Percentiles rank a stretch among this genome's conserved stretches.
Evolutionary conservation across 2,888 invertebrate genomes (phyloP).

Genomic region (Encarsia formosa): DNA sequence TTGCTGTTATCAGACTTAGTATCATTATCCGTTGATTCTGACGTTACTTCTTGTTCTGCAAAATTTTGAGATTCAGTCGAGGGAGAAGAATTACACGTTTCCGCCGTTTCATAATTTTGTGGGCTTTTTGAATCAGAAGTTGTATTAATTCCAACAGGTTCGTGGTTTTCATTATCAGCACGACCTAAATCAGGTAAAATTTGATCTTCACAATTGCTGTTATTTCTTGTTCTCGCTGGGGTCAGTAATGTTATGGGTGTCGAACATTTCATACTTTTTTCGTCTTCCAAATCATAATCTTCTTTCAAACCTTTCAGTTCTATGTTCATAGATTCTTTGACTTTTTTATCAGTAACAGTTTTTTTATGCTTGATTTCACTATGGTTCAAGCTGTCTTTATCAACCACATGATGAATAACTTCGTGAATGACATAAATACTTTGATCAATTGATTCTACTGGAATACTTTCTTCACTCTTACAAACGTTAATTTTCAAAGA

Average conservation of each 20-base stretch:
- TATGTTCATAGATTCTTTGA: conserved; percentile 33
- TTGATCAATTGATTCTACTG: conserved; percentile 15
- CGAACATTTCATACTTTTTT: conserved; percentile 20
- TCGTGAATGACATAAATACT: conserved; percentile 37
- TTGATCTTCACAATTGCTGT: conserved; percentile 6
- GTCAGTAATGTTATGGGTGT: conserved; percentile 15
- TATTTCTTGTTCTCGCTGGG: conserved; percentile 3
- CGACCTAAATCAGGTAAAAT: background rate
- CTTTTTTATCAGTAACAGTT: conserved; percentile 26
- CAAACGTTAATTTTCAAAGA: conserved; percentile 16
- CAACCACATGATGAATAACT: conserved; percentile 40
- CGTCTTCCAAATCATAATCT: conserved; percentile 12
- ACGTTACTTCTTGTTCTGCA: conserved; percentile 31
- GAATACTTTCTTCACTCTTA: conserved; percentile 4
- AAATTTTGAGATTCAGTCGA: conserved; percentile 29
- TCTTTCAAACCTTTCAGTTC: conserved; percentile 27
- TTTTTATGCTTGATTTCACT: conserved; percentile 14
- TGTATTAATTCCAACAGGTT: background rate
- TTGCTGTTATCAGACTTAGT: conserved; percentile 37
- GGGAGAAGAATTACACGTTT: conserved; percentile 18
- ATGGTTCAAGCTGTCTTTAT: conserved; percentile 24
- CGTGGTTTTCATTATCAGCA: background rate
- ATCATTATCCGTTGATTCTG: conserved; percentile 35
- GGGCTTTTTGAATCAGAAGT: conserved; percentile 6
- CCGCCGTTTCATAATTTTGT: conserved; percentile 3